Conservation (phyloP, 2,888 invertebrate genomes). For the Apodemia mormo region DNA sequence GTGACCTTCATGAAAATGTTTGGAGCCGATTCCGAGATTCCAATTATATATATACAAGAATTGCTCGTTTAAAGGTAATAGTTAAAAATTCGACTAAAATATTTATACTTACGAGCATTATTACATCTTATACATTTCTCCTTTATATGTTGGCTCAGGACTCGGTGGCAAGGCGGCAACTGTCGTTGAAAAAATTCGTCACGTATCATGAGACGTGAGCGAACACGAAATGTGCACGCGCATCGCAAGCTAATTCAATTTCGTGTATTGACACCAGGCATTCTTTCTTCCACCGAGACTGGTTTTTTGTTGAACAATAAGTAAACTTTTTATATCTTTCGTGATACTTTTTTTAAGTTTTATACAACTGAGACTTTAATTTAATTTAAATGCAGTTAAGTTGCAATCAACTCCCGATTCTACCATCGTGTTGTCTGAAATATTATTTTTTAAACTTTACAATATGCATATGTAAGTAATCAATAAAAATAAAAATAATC, state of each 20-base stretch:
- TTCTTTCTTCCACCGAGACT: not conserved
- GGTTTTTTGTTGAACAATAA: not conserved
- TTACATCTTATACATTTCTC: not conserved
- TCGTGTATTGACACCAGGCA: constrained; percentile 28
- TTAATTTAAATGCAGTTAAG: constrained; percentile 3
- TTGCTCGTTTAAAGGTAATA: no score
- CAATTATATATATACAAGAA: no score
- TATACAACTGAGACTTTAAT: constrained; percentile 9
- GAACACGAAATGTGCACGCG: constrained; percentile 69
- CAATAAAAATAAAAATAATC: no score
- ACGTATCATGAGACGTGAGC: constrained; percentile 51
- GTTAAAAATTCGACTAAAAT: no score
- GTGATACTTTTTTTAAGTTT: not conserved
- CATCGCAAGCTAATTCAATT: constrained; percentile 59
- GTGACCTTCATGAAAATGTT: no score
- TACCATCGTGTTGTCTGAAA: not conserved
- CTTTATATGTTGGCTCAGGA: not conserved
- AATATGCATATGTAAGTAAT: no score
- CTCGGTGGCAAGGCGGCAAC: constrained; percentile 17
- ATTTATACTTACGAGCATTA: not conserved
- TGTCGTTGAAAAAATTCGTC: constrained; percentile 42
- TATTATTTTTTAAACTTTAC: no score
- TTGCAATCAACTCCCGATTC: not conserved
- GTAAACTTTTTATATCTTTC: constrained; percentile 1
- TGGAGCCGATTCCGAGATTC: no score